phyloP scores from a whole-genome alignment of 2,888 invertebrate species.

The Pristionchus exspectatus region DNA sequence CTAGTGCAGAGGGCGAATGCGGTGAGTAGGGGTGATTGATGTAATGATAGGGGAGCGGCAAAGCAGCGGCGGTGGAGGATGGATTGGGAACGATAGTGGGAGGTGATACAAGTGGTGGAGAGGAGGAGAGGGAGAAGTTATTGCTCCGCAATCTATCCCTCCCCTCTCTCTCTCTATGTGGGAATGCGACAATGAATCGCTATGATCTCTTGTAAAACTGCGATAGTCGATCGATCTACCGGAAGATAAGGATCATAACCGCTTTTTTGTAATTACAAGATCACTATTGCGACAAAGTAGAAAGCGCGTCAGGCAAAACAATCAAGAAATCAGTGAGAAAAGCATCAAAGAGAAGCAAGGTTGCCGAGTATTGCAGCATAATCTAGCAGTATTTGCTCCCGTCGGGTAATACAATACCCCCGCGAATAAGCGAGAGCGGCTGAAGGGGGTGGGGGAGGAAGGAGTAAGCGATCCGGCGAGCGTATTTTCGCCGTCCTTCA shows the following conservation, averaged over 20 bases:
- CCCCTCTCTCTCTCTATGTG: background rate
- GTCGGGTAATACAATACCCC: background rate
- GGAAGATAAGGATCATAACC: no score
- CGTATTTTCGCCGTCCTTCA: background rate
- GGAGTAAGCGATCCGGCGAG: background rate
- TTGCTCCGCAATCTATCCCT: background rate
- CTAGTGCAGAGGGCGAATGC: background rate
- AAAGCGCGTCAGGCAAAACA: no score
- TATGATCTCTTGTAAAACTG: background rate
- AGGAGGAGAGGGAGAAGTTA: background rate
- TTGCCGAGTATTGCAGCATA: constrained; percentile 24
- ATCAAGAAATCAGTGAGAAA: background rate
- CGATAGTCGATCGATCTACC: background rate
- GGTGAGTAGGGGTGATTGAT: constrained; percentile 5
- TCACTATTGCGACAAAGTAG: no score
- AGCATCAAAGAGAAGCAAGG: background rate
- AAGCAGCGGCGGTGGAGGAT: no score
- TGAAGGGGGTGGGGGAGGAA: background rate
- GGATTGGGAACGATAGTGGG: constrained; percentile 30
- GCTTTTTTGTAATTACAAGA: no score
- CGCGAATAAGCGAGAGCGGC: background rate
- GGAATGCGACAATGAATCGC: constrained; percentile 23
- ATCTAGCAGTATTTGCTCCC: constrained; percentile 38
- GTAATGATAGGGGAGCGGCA: constrained; percentile 12
- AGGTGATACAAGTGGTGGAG: constrained; percentile 1